Base-by-base conservation (phyloP, 2,888 invertebrate species). In the Parnassius glacialis region DNA sequence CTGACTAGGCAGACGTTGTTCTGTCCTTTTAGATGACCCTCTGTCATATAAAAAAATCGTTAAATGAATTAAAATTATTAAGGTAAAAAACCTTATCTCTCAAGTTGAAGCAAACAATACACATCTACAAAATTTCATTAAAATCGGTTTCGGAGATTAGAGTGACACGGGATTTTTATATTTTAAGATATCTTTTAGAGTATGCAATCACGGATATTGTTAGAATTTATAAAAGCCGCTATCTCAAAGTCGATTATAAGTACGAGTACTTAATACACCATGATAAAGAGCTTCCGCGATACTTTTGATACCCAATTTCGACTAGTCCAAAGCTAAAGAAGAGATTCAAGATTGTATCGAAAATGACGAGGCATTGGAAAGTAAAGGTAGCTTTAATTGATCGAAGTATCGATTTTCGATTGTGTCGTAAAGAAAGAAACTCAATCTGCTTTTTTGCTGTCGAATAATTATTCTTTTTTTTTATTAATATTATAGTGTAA, bases 311-410 rank as follows among this genome's bases (percentile, higher is more conserved):
- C 13, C 43, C 10, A 42, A 54, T 54, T 54, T 54, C 43, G 54
- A 54, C 44, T 54, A 44, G 11, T 53, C 41, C 12, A 43, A 16
- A 53, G 54, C 3, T 13, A 7, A 52, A 43, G 54, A 54, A 54
- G 42, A 43, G 54, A 54, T 44, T 54, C 42, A 9, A 43, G 43
- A 54, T 44, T 13, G 54, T 43, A 43, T 20, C 20, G 20, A 12
- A 9, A 20, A 34, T 48, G 13, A 9, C 12, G 13, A 13, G 7
- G 9, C 48, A 25, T 51, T 51, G 25, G 51, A 51, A 51, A 51
- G 51, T 20, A 9, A 10, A 25, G 11, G 20, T 51, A 20, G 51
- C 25, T 51, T 25, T 51, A 51, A 51, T 25, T 10, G 25, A 25
- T 51, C 10, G 11, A 11, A 25, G 7, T 51, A 25, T 48, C 48